Evolutionary conservation across 2,888 invertebrate species (phyloP).

Genomic region (Conops quadrifasciatus): DNA sequence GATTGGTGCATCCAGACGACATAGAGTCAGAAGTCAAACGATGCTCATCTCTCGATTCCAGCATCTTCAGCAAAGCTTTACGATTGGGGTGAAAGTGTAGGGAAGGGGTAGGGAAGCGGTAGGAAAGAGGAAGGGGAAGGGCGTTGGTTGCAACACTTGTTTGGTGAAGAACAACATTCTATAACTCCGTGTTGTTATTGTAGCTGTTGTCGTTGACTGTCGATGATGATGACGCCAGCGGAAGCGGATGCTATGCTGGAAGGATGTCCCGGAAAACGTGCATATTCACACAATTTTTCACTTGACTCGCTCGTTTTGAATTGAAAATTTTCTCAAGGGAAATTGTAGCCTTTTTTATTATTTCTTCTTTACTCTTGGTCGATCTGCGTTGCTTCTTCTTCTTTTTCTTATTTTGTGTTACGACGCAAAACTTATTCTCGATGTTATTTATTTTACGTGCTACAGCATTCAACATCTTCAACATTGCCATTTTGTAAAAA

Average conservation of each 20-base stretch:
- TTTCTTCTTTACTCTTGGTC: neutral
- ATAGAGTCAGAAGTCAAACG: too few species aligned
- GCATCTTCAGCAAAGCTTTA: neutral
- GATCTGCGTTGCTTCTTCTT: neutral
- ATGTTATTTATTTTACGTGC: constrained; percentile 3
- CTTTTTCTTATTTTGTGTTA: too few species aligned
- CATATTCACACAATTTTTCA: constrained; percentile 34
- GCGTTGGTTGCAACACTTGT: constrained; percentile 16
- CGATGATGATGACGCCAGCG: constrained; percentile 2
- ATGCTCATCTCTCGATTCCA: neutral
- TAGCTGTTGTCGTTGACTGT: constrained; percentile 7
- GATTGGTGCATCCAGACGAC: constrained; percentile 9
- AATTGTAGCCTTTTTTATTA: neutral
- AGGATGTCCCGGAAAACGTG: constrained; percentile 32
- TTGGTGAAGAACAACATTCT: constrained; percentile 5
- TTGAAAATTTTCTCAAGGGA: constrained; percentile 19
- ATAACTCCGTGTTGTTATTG: neutral
- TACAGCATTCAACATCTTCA: neutral
- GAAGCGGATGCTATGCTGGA: constrained; percentile 20
- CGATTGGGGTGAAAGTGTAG: neutral
- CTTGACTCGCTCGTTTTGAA: constrained; percentile 32
- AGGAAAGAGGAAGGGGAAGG: neutral
- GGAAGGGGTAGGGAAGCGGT: neutral
- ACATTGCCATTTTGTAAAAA: neutral
- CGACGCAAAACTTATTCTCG: neutral